A percentile compares a stretch with the other conserved stretches of the same genome.
Evolutionary conservation across 1,140 invertebrate species (phyloP).

Genomic region (Psilanteris sp.): DNA sequence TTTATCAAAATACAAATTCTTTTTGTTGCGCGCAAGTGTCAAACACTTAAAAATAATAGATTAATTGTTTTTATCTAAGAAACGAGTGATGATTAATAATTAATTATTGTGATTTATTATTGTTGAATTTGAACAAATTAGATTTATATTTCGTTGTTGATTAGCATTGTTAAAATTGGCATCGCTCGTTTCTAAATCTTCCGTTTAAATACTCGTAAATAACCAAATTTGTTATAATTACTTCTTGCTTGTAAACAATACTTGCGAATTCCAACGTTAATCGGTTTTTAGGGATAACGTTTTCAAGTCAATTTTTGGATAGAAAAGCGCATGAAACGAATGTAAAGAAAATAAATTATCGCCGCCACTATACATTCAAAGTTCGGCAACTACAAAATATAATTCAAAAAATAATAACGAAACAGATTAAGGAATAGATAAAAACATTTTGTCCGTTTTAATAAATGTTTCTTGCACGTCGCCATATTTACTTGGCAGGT

Average conservation of each 20-base stretch:
- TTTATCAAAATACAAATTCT: conserved; percentile 24
- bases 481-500: conserved; percentile 74
- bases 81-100: too few species aligned
- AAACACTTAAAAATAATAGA: too few species aligned
- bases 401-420: conserved; percentile 10
- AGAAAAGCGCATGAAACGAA: conserved; percentile 22
- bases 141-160: conserved; percentile 41
- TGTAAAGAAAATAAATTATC: conserved; percentile 33
- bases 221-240: too few species aligned
- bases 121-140: conserved; percentile 9
- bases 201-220: conserved; percentile 8
- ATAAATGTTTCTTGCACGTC: conserved; percentile 71
- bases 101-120: too few species aligned
- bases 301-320: conserved; percentile 53
- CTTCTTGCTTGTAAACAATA: too few species aligned
- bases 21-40: conserved; percentile 29
- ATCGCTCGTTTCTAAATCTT: conserved; percentile 2
- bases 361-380: conserved; percentile 36
- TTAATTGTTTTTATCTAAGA: too few species aligned
- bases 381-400: conserved; percentile 17
- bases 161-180: conserved; percentile 11
- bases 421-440: too few species aligned
- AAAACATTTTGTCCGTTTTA: conserved; percentile 65
- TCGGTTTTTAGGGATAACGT: conserved; percentile 30
- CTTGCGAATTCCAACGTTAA: conserved; percentile 31